These are phyloP conservation scores for Ostrea denselamellosa DNA, from an alignment of 1,140 invertebrate species.

Conservation along the genomic window DNA sequence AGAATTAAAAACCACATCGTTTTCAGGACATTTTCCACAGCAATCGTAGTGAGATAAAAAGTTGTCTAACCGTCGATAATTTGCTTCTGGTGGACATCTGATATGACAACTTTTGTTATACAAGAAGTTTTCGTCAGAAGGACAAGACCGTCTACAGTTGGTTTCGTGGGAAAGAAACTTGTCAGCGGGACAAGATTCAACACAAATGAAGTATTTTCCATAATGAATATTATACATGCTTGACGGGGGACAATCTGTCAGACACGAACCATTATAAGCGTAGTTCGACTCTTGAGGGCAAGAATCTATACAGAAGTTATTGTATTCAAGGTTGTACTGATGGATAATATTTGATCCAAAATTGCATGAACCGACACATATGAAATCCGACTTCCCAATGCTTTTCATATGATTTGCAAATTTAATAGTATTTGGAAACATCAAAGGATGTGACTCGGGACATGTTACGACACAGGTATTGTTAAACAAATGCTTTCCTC, in stretches of 20 bases:
- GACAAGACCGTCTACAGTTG: not conserved
- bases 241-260: not conserved
- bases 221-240: not conserved
- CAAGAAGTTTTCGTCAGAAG: not conserved
- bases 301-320: not conserved
- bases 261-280: not conserved
- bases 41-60: not conserved
- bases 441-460: not conserved
- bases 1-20: not conserved
- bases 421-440: not conserved
- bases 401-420: not conserved
- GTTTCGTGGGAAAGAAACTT: not conserved
- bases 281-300: not conserved
- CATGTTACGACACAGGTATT: not conserved
- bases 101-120: not conserved
- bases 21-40: not conserved
- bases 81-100: not conserved
- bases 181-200: not conserved
- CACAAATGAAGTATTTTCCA: not conserved
- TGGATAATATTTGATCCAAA: not conserved
- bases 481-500: slow-evolving; percentile 35
- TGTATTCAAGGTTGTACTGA: not conserved
- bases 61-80: not conserved
- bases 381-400: not conserved
- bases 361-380: not conserved